phyloP scores from a whole-genome alignment of 2,113 vertebrate species.

The Gobio gobio region DNA sequence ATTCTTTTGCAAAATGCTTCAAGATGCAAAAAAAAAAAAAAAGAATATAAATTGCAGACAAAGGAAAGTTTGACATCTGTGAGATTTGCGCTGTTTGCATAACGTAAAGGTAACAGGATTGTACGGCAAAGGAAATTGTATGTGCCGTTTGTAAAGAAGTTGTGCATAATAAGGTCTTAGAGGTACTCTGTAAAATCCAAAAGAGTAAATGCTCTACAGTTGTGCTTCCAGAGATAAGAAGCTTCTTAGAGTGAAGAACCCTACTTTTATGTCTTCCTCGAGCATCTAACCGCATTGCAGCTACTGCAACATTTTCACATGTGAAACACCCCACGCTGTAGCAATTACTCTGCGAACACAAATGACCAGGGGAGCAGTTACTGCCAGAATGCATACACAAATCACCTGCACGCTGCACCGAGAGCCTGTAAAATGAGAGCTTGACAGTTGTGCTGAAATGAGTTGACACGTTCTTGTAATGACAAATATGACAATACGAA shows the following conservation, averaged over 20 bases:
- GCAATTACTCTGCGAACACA: conserved; percentile 39
- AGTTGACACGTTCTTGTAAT: conserved; percentile 51
- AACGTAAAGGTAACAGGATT: conserved; percentile 34
- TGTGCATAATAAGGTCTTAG: neutral
- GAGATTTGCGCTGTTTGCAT: neutral
- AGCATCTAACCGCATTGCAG: conserved; percentile 20
- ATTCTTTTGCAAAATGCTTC: neutral
- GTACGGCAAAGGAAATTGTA: neutral
- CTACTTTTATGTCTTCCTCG: neutral
- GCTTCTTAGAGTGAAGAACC: neutral
- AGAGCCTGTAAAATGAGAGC: conserved; percentile 47
- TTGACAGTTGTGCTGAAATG: conserved; percentile 46
- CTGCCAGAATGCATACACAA: conserved; percentile 45
- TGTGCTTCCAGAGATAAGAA: neutral
- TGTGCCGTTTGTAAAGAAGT: neutral
- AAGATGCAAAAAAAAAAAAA: neutral
- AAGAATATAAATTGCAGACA: neutral
- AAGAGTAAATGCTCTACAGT: neutral
- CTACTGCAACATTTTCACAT: conserved; percentile 35
- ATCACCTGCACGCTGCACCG: conserved; percentile 34
- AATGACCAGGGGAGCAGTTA: conserved; percentile 49
- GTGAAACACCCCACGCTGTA: conserved; percentile 22
- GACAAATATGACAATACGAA: conserved; percentile 47
- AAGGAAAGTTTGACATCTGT: neutral
- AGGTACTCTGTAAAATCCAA: neutral